These are phyloP conservation scores for Deroplatys truncata DNA, from an alignment of 2,888 invertebrate genomes.

Conservation along the genomic window DNA sequence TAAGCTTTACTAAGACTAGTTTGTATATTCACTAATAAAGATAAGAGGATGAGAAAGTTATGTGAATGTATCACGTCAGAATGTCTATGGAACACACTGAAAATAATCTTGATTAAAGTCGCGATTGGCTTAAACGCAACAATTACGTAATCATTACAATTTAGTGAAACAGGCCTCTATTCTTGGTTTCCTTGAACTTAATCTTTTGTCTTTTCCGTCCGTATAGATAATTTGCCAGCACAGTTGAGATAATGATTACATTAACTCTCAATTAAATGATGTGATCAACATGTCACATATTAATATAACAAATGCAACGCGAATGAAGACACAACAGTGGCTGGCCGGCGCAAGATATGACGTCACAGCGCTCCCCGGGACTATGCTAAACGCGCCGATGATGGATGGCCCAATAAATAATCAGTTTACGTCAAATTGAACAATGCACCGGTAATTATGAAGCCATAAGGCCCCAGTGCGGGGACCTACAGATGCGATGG, in stretches of 20 bases:
- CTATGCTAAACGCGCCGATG: conserved; percentile 22
- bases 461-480: conserved; percentile 16
- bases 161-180: no score
- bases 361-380: not conserved
- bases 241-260: not conserved
- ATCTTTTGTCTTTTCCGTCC: not conserved
- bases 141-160: no score
- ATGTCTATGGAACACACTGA: no score
- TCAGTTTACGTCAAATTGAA: conserved; percentile 29
- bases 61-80: no score
- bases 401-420: conserved; percentile 29
- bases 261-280: not conserved
- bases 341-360: not conserved
- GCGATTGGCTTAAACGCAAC: no score
- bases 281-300: not conserved
- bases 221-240: not conserved
- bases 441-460: conserved; percentile 27
- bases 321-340: not conserved
- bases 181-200: no score
- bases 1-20: no score
- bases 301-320: not conserved
- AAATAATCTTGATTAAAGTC: no score
- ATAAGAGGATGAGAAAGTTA: no score
- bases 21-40: no score
- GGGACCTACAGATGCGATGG: not conserved